phyloP scores from a whole-genome alignment of 2,113 vertebrate genomes.

The Oenanthe oenanthe region DNA sequence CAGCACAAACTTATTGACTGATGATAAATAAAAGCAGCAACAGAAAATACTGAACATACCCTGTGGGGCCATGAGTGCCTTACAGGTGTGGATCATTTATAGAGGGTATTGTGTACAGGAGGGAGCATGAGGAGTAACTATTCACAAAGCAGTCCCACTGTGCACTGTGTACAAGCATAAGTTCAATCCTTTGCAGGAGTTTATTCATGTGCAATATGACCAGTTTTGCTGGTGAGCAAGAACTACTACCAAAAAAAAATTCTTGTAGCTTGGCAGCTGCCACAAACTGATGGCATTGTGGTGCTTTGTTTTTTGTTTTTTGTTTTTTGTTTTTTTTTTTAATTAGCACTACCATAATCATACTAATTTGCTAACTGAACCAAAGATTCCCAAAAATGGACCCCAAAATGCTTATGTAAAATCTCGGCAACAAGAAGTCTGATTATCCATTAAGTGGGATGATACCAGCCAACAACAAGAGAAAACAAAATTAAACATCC shows the following conservation, averaged over 20 bases:
- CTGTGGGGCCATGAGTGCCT: not conserved
- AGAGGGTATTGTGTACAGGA: not conserved
- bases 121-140: not conserved
- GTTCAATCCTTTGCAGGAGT: not conserved
- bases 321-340: not conserved
- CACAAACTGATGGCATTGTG: not conserved
- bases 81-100: not conserved
- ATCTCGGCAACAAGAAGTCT: conserved; percentile 14
- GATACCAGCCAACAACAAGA: conserved; percentile 39
- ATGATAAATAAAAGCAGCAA: not conserved
- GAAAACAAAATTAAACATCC: conserved; percentile 61
- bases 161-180: not conserved
- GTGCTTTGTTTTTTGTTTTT: not conserved
- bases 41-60: not conserved
- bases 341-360: not conserved
- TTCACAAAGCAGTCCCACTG: not conserved
- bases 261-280: not conserved
- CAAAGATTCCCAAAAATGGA: not conserved
- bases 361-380: not conserved
- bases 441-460: conserved; percentile 39
- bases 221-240: not conserved
- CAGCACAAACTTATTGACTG: not conserved
- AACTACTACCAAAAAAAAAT: not conserved
- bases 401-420: conserved; percentile 34
- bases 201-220: not conserved